Conservation (phyloP, 2,797 vertebrate species). For the Amphiprion clarkii region DNA sequence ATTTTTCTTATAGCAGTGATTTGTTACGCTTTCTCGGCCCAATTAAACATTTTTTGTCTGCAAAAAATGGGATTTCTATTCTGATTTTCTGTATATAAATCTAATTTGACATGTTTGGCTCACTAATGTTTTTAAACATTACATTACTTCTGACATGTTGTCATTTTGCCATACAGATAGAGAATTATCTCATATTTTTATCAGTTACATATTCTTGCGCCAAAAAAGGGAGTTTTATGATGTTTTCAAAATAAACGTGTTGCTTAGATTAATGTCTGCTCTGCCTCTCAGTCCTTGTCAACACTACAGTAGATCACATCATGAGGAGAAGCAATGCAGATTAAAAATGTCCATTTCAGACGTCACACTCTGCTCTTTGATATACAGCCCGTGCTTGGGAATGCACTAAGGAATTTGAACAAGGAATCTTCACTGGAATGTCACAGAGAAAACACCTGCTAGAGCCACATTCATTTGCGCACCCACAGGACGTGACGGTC, state of each 20-base stretch:
- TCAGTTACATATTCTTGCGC: constrained; percentile 1
- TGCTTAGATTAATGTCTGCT: constrained; percentile 51
- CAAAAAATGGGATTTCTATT: constrained; percentile 44
- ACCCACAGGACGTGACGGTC: constrained; percentile 56
- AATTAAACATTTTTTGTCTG: constrained; percentile 57
- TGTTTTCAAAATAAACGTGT: constrained; percentile 37
- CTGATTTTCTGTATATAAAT: constrained; percentile 14
- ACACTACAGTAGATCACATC: constrained; percentile 72
- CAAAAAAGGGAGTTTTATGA: constrained; percentile 26
- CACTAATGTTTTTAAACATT: constrained; percentile 12
- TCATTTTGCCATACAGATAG: constrained; percentile 3
- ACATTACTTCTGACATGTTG: constrained; percentile 14
- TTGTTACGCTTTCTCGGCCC: constrained; percentile 49
- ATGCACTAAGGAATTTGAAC: constrained; percentile 51
- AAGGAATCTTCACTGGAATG: constrained; percentile 45
- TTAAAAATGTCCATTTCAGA: constrained; percentile 82
- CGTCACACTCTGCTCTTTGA: constrained; percentile 68
- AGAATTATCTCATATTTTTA: constrained; percentile 21
- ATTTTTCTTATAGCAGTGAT: constrained; percentile 56
- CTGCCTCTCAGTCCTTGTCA: constrained; percentile 38
- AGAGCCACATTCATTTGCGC: constrained; percentile 30
- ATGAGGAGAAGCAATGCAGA: constrained; percentile 66
- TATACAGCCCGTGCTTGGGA: constrained; percentile 56
- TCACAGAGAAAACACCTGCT: constrained; percentile 52
- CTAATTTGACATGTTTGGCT: constrained; percentile 10